phyloP scores from a whole-genome alignment of 2,797 vertebrate species.

The Rhinella marina region DNA sequence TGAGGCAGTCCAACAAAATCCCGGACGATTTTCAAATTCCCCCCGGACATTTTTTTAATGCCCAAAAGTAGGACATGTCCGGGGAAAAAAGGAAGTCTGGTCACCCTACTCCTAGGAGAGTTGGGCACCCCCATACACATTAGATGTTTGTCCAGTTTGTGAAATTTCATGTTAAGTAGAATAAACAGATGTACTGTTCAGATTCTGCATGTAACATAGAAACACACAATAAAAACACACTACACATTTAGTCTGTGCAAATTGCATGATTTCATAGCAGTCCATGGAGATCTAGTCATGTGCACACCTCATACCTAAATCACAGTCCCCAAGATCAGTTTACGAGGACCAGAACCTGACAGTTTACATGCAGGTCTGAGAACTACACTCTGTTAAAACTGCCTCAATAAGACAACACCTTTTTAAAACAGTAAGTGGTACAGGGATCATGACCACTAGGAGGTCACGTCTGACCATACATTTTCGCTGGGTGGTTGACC shows the following conservation, averaged over 20 bases:
- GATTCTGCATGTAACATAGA: not conserved
- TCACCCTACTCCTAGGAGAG: too few relatives aligned
- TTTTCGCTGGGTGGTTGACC: not conserved
- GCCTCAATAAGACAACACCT: too few relatives aligned
- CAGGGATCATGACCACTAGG: too few relatives aligned
- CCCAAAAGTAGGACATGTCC: too few relatives aligned
- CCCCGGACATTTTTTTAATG: too few relatives aligned
- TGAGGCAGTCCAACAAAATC: too few relatives aligned
- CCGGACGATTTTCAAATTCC: too few relatives aligned
- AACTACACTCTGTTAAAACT: not conserved
- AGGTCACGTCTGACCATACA: not conserved
- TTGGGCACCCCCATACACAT: too few relatives aligned
- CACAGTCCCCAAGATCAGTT: not conserved
- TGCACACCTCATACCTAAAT: not conserved
- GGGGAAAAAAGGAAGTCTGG: too few relatives aligned
- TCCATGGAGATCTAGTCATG: too few relatives aligned
- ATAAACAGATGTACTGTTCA: not conserved
- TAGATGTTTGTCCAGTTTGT: too few relatives aligned
- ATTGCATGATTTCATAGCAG: not conserved
- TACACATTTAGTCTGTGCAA: not conserved
- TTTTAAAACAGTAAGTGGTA: not conserved
- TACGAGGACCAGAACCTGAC: not conserved
- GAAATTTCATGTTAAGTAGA: not conserved
- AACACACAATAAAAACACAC: not conserved
- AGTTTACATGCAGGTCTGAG: not conserved